Evolutionary conservation across 2,888 invertebrate species (phyloP).

Genomic region (Pherbina coryleti): DNA sequence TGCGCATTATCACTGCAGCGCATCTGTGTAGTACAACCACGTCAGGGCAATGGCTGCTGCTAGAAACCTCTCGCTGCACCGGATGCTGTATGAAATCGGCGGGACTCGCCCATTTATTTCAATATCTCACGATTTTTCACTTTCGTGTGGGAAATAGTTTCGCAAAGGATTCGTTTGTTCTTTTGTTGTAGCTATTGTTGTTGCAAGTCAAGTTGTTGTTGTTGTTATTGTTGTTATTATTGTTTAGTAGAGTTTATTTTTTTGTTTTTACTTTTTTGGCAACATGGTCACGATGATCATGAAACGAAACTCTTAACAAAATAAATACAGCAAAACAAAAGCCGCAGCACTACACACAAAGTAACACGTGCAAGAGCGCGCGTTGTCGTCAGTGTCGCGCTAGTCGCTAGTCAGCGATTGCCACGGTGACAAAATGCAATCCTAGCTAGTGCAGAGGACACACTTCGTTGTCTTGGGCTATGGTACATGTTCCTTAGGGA

Average conservation of each 20-base stretch:
- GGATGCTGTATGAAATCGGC: constrained; percentile 29
- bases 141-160: constrained; percentile 39
- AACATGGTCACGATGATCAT: constrained; percentile 32
- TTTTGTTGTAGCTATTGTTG: constrained; percentile 9
- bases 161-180: constrained; percentile 27
- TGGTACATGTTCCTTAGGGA: not conserved
- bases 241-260: not conserved
- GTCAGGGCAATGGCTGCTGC: not conserved
- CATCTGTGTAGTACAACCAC: not conserved
- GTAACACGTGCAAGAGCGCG: constrained; percentile 5
- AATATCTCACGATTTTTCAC: constrained; percentile 43
- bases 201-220: not conserved
- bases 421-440: constrained; percentile 9
- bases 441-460: not conserved
- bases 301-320: not conserved
- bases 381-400: not conserved
- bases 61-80: not conserved
- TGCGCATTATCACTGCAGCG: not conserved
- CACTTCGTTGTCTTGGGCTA: not conserved
- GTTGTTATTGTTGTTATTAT: not conserved
- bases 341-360: not conserved
- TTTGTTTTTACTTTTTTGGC: not conserved
- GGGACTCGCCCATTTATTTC: constrained; percentile 39
- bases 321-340: constrained; percentile 7
- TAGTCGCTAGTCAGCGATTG: not conserved